Evolutionary conservation across 1,140 invertebrate genomes (phyloP), one percentile per base, ranked within the genome.

Genomic region (Drosophila ohnishii): DNA sequence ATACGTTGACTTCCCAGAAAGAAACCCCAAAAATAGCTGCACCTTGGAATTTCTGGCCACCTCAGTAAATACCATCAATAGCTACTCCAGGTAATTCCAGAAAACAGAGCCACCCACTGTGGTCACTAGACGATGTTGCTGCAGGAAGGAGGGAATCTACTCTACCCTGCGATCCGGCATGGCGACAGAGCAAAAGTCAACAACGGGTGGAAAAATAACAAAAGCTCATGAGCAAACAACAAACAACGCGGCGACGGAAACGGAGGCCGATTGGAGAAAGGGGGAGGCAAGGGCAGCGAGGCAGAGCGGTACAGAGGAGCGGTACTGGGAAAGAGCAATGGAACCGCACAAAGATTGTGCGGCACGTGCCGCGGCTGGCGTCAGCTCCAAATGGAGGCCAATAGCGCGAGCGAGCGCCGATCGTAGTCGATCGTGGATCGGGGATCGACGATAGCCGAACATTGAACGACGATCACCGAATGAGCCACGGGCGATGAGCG

Each of bases 341-440:
- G 64, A 81, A 80, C 80, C 73, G 55, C 62, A 65, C 63, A 58
- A 66, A 79, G 71, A 86, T 86, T 87, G 71, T 67, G 57, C 79
- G 82, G 82, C 82, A 87, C 82, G 82, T 86, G 82, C 83, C 82
- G 83, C 66, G 10, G 66, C 56, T 58, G 65, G 70, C 80, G 75
- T 87, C 75, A 50, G 62, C 78, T 56, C 50, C 78, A 72, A 86
- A 78, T 86, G 75, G 75, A 75, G 63, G 79, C 75, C 75, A 76
- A 82, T 60, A 67, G 81, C 57, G 73, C 40, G 84, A 65, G 51
- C 45, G 30, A 77, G 45, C 45, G 45, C 25, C 45, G 22, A 28
- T 47, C 22, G 42, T 22, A 16, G 48, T 9, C 9, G 28, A 34
- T 53, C 16, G 32, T 32, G n/a, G 48, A 51, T 34, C n/a, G 48